phyloP scores from a whole-genome alignment of 2,113 vertebrate genomes.

The Anarrhichthys ocellatus region DNA sequence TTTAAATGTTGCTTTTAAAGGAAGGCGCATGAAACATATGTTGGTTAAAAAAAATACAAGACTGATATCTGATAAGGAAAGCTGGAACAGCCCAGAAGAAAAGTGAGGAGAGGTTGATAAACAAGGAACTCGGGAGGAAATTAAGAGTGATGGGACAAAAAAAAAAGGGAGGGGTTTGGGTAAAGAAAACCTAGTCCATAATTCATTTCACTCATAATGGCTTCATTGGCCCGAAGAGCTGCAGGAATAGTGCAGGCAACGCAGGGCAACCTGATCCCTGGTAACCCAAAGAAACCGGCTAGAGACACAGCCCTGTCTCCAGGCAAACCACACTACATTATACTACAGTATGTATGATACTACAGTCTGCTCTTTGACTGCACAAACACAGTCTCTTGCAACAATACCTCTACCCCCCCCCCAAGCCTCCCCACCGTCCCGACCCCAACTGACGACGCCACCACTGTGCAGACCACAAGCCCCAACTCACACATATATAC shows the following conservation, averaged over 20 bases:
- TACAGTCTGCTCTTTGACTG: slow-evolving; percentile 46
- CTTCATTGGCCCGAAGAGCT: slow-evolving; percentile 70
- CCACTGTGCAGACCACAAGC: no score
- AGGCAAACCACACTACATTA: slow-evolving; percentile 67
- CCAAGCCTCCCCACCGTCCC: no score
- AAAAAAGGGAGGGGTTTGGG: slow-evolving; percentile 24
- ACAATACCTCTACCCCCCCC: slow-evolving; percentile 10
- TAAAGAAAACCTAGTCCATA: slow-evolving; percentile 72
- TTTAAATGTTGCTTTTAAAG: background rate
- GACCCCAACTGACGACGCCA: no score
- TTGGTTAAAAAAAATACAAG: background rate
- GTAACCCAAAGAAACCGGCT: slow-evolving; percentile 73
- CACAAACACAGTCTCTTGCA: background rate
- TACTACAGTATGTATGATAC: slow-evolving; percentile 55
- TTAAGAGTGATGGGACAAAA: slow-evolving; percentile 24
- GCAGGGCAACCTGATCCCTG: slow-evolving; percentile 73
- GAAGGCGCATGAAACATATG: background rate
- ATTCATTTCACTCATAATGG: slow-evolving; percentile 79
- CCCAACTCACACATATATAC: slow-evolving; percentile 8
- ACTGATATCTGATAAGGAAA: background rate
- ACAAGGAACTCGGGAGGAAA: slow-evolving; percentile 13
- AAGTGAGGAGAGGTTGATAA: slow-evolving; percentile 5
- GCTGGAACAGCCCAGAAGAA: background rate
- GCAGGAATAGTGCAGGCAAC: slow-evolving; percentile 56
- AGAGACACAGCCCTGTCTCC: slow-evolving; percentile 71